These are phyloP conservation scores for Andricus grossulariae DNA, from an alignment of 1,140 invertebrate genomes.

Conservation along the genomic window DNA sequence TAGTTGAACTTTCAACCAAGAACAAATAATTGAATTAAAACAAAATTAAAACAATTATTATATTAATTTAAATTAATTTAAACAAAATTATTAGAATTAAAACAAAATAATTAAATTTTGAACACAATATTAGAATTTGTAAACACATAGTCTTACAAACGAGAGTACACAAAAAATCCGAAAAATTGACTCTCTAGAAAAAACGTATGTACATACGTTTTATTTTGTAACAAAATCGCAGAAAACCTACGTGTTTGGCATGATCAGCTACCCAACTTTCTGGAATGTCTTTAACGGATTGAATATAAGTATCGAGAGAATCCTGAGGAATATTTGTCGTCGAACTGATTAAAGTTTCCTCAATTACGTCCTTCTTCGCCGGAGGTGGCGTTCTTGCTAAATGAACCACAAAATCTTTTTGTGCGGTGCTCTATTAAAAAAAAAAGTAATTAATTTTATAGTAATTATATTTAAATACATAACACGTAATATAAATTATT, in stretches of 20 bases:
- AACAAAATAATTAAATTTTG: too few relatives aligned
- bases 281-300: conserved; percentile 74
- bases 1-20: too few relatives aligned
- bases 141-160: too few relatives aligned
- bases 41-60: too few relatives aligned
- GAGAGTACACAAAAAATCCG: conserved; percentile 4
- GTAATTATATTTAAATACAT: too few relatives aligned
- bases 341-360: conserved; percentile 63
- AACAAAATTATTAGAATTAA: too few relatives aligned
- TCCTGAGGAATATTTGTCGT: conserved; percentile 48
- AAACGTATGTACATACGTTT: neutral
- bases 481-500: too few relatives aligned
- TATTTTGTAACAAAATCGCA: too few relatives aligned
- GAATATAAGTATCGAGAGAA: conserved; percentile 58
- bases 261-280: conserved; percentile 82
- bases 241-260: conserved; percentile 78
- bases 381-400: conserved; percentile 83
- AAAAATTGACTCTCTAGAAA: conserved; percentile 6
- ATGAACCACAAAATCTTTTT: conserved; percentile 84
- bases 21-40: too few relatives aligned
- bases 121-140: too few relatives aligned
- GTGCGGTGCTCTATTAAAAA: conserved; percentile 76
- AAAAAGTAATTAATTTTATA: conserved; percentile 36
- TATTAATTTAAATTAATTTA: too few relatives aligned
- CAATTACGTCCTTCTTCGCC: conserved; percentile 70